A percentile compares a stretch with the other conserved stretches of the same genome.
phyloP scores from a whole-genome alignment of 2,888 invertebrate genomes.

The Temnothorax unifasciatus region DNA sequence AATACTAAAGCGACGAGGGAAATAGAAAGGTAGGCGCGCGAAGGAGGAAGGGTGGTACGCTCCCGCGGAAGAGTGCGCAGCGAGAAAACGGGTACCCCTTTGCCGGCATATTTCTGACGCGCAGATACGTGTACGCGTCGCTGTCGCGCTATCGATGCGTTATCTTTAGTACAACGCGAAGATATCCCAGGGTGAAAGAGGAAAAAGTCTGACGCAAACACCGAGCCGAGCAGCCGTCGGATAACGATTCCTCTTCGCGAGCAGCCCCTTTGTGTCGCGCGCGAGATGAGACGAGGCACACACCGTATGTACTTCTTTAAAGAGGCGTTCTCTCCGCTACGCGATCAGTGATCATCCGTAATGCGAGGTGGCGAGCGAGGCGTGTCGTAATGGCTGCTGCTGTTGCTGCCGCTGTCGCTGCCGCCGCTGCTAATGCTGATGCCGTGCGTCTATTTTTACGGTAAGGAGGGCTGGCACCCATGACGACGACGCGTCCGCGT shows the following conservation, averaged over 20 bases:
- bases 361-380: constrained; percentile 69
- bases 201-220: constrained; percentile 58
- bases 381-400: constrained; percentile 64
- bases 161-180: constrained; percentile 54
- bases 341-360: constrained; percentile 74
- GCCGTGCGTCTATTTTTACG: constrained; percentile 82
- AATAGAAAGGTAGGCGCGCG: background rate
- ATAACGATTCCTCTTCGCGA: constrained; percentile 54
- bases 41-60: background rate
- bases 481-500: constrained; percentile 64
- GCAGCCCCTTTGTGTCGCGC: constrained; percentile 80
- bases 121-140: constrained; percentile 40
- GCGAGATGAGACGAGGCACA: constrained; percentile 73
- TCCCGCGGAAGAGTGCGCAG: constrained; percentile 37
- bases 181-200: constrained; percentile 55
- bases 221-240: constrained; percentile 30
- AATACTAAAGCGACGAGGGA: constrained; percentile 3
- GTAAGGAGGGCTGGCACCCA: constrained; percentile 76
- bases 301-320: constrained; percentile 85
- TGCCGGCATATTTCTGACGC: constrained; percentile 47
- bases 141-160: constrained; percentile 48
- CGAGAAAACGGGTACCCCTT: constrained; percentile 34
- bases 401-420: background rate
- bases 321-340: constrained; percentile 57
- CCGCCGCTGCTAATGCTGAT: constrained; percentile 29